Percentiles rank a stretch among this genome's conserved stretches.
These are phyloP conservation scores for Apotomis capreana DNA, from an alignment of 2,888 invertebrate genomes.

Conservation along the genomic window DNA sequence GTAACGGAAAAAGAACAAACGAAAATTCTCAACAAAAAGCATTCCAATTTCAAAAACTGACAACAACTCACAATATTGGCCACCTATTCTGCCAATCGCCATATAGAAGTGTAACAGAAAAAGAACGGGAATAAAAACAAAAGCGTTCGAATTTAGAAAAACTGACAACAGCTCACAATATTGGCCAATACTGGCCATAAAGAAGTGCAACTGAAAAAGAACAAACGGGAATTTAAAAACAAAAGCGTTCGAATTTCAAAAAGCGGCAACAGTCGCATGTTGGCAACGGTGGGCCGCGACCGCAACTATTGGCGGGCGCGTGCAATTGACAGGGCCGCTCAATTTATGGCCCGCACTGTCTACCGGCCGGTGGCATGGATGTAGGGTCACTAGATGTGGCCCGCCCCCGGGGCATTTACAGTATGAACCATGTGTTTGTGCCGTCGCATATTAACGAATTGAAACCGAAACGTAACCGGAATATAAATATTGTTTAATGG, in stretches of 20 bases:
- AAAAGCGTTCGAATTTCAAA: conserved; percentile 45
- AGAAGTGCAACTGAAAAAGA: conserved; percentile 12
- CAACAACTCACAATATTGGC: neutral
- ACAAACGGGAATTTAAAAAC: conserved; percentile 41
- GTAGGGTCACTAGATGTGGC: conserved; percentile 48
- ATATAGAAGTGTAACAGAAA: neutral
- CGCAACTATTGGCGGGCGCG: conserved; percentile 81
- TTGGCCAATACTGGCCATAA: conserved; percentile 36
- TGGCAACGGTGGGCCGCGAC: conserved; percentile 60
- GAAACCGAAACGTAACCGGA: neutral
- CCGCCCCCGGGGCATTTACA: neutral
- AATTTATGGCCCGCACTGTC: conserved; percentile 82
- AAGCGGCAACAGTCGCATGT: conserved; percentile 36
- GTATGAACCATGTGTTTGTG: neutral
- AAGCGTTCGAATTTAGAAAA: conserved; percentile 6
- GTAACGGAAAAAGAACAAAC: neutral
- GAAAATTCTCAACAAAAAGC: neutral
- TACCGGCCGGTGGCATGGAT: conserved; percentile 57
- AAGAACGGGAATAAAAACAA: conserved; percentile 1
- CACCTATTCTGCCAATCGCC: neutral
- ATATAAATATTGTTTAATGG: too few relatives aligned
- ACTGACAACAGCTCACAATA: conserved; percentile 5
- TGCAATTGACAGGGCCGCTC: conserved; percentile 83
- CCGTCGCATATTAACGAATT: neutral
- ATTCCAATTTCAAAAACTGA: neutral